Percentiles rank a stretch among this genome's conserved stretches.
These are phyloP conservation scores for Zosterops pallidus DNA, from an alignment of 2,113 vertebrate genomes.

Conservation along the genomic window DNA sequence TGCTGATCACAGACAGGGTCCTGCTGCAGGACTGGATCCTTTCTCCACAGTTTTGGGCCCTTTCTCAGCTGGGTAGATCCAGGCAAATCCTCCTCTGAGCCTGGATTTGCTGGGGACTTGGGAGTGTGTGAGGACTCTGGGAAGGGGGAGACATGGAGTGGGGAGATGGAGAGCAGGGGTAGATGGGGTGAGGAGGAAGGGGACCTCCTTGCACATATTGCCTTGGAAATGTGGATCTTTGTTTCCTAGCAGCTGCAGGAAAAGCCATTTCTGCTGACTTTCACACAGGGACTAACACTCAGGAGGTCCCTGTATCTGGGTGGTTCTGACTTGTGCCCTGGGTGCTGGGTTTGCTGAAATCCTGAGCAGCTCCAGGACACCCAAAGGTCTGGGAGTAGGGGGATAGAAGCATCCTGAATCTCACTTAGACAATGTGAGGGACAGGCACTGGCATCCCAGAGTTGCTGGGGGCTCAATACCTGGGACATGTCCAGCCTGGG, in stretches of 20 bases:
- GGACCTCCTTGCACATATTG: not conserved
- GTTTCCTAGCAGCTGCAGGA: not conserved
- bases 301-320: fast-evolving
- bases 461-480: fast-evolving
- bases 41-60: not conserved
- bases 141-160: not conserved
- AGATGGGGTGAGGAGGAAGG: not conserved
- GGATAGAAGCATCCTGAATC: not conserved
- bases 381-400: fast-evolving
- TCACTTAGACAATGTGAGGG: not conserved
- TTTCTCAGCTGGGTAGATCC: not conserved
- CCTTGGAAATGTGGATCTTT: not conserved
- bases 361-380: fast-evolving
- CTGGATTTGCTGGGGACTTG: not conserved
- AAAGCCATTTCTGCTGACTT: not conserved
- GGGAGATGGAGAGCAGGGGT: not conserved
- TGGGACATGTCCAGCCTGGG: fast-evolving
- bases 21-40: not conserved
- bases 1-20: not conserved
- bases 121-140: not conserved
- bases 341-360: not conserved
- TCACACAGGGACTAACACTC: fast-evolving
- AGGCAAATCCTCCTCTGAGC: not conserved
- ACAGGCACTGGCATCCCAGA: not conserved
- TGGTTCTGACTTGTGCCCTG: too few relatives aligned